Conservation (phyloP, 2,113 vertebrate genomes). For the Rana temporaria region DNA sequence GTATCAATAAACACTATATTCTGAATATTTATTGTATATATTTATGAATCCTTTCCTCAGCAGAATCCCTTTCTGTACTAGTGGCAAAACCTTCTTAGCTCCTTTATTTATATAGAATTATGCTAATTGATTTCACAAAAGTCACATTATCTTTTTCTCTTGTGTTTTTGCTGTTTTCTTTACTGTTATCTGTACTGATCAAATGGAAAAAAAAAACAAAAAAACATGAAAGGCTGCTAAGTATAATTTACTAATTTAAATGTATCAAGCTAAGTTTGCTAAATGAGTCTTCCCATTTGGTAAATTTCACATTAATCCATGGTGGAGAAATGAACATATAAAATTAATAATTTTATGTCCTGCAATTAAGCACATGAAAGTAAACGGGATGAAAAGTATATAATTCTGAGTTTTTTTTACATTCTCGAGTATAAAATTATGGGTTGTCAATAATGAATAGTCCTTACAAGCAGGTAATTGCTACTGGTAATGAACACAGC, state of each 20-base stretch:
- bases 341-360: slow-evolving; percentile 46
- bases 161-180: not conserved
- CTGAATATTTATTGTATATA: too few species aligned
- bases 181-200: not conserved
- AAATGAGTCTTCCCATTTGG: slow-evolving; percentile 18
- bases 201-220: not conserved
- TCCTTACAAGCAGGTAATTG: slow-evolving; percentile 49
- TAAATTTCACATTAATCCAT: not conserved
- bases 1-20: too few species aligned
- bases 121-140: not conserved
- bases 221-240: not conserved
- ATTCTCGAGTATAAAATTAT: slow-evolving; percentile 51
- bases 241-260: not conserved
- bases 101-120: too few species aligned
- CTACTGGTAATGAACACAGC: slow-evolving; percentile 49
- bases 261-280: not conserved
- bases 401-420: slow-evolving; percentile 37
- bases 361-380: slow-evolving; percentile 51
- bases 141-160: too few species aligned
- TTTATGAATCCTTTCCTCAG: too few species aligned
- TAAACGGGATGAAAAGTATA: slow-evolving; percentile 43
- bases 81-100: too few species aligned
- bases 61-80: too few species aligned
- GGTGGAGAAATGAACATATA: slow-evolving; percentile 10
- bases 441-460: slow-evolving; percentile 54